A percentile compares a stretch with the other conserved stretches of the same genome.
Evolutionary conservation across 92 coral and sea anemone species (phyloP).

Genomic region (Micromussa lordhowensis): DNA sequence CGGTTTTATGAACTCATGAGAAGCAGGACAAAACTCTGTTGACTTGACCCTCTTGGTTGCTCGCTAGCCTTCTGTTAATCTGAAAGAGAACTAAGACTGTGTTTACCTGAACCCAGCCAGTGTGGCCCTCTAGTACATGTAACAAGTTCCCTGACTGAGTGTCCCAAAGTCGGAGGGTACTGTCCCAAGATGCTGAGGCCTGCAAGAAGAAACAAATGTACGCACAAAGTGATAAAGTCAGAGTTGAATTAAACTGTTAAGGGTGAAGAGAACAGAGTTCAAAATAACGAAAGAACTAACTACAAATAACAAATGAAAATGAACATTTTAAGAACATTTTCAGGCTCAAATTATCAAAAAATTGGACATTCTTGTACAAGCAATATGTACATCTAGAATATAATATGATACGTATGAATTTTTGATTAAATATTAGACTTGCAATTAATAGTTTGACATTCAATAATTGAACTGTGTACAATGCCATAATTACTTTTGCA

Average conservation of each 20-base stretch:
- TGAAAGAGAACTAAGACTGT: too few species aligned
- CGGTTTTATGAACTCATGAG: too few species aligned
- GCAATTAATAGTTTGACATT: not conserved
- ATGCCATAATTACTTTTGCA: not conserved
- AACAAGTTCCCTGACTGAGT: slow-evolving; percentile 55
- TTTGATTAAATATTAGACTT: too few species aligned
- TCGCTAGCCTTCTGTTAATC: too few species aligned
- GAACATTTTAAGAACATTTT: not conserved
- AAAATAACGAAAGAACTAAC: too few species aligned
- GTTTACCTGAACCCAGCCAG: slow-evolving; percentile 98
- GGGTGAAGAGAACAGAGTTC: too few species aligned
- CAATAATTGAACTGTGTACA: too few species aligned
- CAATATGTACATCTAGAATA: too few species aligned
- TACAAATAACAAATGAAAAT: too few species aligned
- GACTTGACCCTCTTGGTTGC: not conserved
- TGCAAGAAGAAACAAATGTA: not conserved
- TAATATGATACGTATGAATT: too few species aligned
- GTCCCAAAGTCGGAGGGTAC: slow-evolving; percentile 88
- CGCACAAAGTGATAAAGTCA: not conserved
- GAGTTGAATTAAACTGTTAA: not conserved
- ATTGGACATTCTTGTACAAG: not conserved
- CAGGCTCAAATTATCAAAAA: not conserved
- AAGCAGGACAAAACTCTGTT: not conserved
- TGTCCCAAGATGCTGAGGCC: slow-evolving; percentile 99
- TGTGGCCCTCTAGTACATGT: slow-evolving; percentile 87